A percentile compares a stretch with the other conserved stretches of the same genome.
These are phyloP conservation scores for Trichogramma evanescens DNA, from an alignment of 2,888 invertebrate species.

Conservation along the genomic window DNA sequence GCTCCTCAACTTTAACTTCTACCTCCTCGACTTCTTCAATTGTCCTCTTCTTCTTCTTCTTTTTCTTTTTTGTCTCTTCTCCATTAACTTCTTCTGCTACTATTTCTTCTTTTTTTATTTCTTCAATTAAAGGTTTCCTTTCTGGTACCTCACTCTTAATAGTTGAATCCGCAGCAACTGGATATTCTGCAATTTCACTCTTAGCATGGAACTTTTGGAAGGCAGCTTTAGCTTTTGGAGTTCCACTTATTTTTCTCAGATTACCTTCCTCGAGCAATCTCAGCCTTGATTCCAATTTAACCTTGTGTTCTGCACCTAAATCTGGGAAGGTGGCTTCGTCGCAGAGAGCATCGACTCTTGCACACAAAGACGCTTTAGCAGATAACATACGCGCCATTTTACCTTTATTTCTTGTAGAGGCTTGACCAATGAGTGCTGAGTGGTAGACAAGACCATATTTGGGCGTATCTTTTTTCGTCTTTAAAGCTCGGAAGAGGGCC, in stretches of 20 bases:
- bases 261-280: constrained; percentile 80
- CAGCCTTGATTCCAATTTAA: constrained; percentile 76
- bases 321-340: constrained; percentile 73
- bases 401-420: constrained; percentile 86
- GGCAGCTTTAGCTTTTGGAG: constrained; percentile 79
- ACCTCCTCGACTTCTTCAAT: constrained; percentile 32
- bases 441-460: constrained; percentile 99
- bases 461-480: constrained; percentile 95
- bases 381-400: constrained; percentile 93
- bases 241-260: constrained; percentile 74
- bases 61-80: constrained; percentile 32
- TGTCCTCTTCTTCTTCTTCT: constrained; percentile 45
- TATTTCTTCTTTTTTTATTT: constrained; percentile 37
- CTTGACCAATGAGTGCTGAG: constrained; percentile 84
- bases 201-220: constrained; percentile 83
- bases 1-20: constrained; percentile 21
- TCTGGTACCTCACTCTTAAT: constrained; percentile 54
- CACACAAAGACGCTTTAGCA: constrained; percentile 88
- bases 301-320: constrained; percentile 83
- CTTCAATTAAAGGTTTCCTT: constrained; percentile 42
- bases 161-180: constrained; percentile 74
- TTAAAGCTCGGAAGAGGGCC: constrained; percentile 91
- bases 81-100: constrained; percentile 42
- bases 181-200: constrained; percentile 77
- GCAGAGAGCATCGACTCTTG: constrained; percentile 91